Base-by-base conservation (phyloP, 2,113 vertebrate species). In the Brachyhypopomus gauderio region DNA sequence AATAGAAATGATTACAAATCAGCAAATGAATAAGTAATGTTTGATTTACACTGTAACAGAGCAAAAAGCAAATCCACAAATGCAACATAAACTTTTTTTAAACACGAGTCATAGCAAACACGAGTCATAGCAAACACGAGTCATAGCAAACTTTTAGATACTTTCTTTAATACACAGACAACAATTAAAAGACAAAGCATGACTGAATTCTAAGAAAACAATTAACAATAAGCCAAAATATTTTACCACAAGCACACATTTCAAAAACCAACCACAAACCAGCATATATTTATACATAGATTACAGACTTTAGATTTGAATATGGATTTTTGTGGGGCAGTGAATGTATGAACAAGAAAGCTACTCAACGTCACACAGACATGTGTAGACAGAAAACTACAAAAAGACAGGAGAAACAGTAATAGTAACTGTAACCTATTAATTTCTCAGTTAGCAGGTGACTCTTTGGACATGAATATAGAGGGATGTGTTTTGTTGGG, bases 161-260 rank as follows among this genome's bases (percentile, higher is more conserved):
- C 27, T 20, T 74, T 11, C 38, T 74, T 74, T 36, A 12, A 73
- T 60, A 23, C 60, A 66, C 45, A 74, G 19, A 74, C 60, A 66
- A 56, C 41, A 56, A 20, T 56, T 55, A 19, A 74, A 72, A 12
- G 48, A 73, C n/a, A 64, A 80, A 66, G 41, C 41, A 73, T 58
- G 55, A 45, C 20, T 14, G 59, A 79, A 77, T 66, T 55, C 45
- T 72, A 41, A 63, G 55, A 64, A 25, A 56, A 16, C 25, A 66
- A 19, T 69, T 22, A 66, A 64, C 41, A 80, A 52, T 20, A 56
- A 73, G 14, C 30, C 34, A 74, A 74, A 80, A 64, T 30, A 66
- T 66, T 66, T 55, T 23, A 74, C 59, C 27, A 56, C 79, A 80
- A 80, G 63, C 78, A 73, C 25, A 30, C 16, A 66, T 66, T 74